Evolutionary conservation across 2,113 vertebrate genomes (phyloP).

Genomic region (Pseudopodoces humilis): DNA sequence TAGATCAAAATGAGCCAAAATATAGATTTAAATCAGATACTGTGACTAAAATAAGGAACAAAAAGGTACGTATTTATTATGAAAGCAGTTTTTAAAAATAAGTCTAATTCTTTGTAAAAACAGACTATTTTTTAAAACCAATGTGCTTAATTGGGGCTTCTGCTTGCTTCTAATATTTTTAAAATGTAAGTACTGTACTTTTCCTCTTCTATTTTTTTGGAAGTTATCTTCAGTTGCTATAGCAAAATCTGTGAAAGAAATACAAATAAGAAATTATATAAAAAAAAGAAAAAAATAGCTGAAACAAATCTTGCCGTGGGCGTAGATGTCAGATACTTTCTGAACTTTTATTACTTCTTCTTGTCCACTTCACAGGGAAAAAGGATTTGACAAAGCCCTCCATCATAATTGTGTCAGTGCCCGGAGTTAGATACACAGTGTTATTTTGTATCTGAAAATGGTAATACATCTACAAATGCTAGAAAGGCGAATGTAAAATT

Average conservation of each 20-base stretch:
- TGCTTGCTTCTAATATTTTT: neutral
- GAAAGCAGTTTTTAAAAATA: neutral
- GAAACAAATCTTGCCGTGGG: neutral
- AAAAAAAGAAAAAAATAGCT: neutral
- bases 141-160: neutral
- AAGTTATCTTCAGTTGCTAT: neutral
- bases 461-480: neutral
- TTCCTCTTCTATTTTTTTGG: neutral
- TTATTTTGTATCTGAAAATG: neutral
- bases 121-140: neutral
- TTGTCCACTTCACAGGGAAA: neutral
- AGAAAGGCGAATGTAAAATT: neutral
- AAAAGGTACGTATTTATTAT: neutral
- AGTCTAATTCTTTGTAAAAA: neutral
- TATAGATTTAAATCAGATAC: neutral
- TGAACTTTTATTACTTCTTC: neutral
- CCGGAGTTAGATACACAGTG: neutral
- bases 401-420: neutral
- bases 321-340: neutral
- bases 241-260: neutral
- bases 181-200: neutral
- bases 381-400: neutral
- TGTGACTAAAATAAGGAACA: neutral
- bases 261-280: neutral
- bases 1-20: neutral